Evolutionary conservation across 2,797 vertebrate genomes (phyloP), one percentile per base, ranked within the genome.

Genomic region (Buceros bicornis): DNA sequence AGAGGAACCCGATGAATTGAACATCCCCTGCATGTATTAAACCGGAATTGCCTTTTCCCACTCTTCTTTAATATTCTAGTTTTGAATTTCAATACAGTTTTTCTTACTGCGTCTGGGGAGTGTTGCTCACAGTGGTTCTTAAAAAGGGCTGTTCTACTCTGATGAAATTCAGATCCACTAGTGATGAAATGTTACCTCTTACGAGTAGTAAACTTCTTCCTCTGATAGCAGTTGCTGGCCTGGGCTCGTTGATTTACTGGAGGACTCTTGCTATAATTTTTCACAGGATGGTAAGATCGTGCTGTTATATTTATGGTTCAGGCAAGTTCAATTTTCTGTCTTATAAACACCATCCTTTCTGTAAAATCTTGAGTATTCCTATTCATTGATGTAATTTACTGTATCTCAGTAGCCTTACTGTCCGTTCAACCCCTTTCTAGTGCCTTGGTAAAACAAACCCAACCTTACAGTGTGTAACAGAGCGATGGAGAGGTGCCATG

Each of bases 391-490:
- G 45, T 8, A 24, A 67, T 85, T 72, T 47, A 15, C 17, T 4
- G 5, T 29, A 1, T 76, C 47, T 45, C 40, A 0, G 1, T 7
- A 25, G 48, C 19, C 35, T 47, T 24, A 2, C 6, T 15, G 33
- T 21, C 40, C 73, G 67, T 37, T 40, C 37, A 25, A 5, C 29
- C n/a, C 35, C 67, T 26, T 33, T 11, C 19, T 40, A 6, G 2
- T 26, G 18, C 33, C 67, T 33, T 17, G 29, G 54, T 54, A 42
- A 28, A 51, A 29, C 14, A 65, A 12, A 8, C 5, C 2, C 25
- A 66, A 12, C 24, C 8, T 53, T 54, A 0, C 3, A 1, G 6
- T 26, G 7, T 21, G 33, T 28, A 10, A 6, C 2, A 29, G 45
- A n/a, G 61, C 57, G 40, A 2, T 35, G 66, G 62, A 56, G 43